A percentile compares a stretch with the other conserved stretches of the same genome.
phyloP scores from a whole-genome alignment of 2,888 invertebrate species.

The Sarcophaga carnaria region DNA sequence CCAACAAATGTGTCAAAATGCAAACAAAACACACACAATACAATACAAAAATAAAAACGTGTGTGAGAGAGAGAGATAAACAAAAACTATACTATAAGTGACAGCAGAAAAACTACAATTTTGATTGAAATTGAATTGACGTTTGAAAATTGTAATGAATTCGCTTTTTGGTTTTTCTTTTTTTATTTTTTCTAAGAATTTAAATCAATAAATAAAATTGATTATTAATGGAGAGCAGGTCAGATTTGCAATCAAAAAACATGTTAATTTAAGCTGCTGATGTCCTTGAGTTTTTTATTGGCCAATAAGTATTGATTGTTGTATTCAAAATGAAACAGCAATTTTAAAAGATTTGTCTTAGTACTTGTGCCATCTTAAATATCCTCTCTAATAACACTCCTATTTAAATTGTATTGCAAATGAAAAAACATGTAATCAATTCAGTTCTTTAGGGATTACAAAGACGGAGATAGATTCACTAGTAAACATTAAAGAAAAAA shows the following conservation, averaged over 20 bases:
- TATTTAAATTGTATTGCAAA: too few relatives aligned
- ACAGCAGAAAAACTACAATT: background rate
- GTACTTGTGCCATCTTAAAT: too few relatives aligned
- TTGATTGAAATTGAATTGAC: conserved; percentile 33
- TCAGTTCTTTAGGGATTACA: too few relatives aligned
- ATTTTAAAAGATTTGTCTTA: too few relatives aligned
- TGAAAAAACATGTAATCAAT: too few relatives aligned
- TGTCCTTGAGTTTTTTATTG: conserved; percentile 25
- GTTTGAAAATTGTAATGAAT: conserved; percentile 8
- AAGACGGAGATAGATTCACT: too few relatives aligned
- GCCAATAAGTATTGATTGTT: too few relatives aligned
- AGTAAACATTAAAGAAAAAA: too few relatives aligned
- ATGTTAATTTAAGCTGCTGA: background rate
- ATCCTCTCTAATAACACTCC: too few relatives aligned
- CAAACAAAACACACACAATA: background rate
- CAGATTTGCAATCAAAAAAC: background rate
- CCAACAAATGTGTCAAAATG: conserved; percentile 55
- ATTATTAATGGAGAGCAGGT: background rate
- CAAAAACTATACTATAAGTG: conserved; percentile 28
- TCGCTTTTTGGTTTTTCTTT: background rate
- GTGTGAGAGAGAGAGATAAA: conserved; percentile 29
- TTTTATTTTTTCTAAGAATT: background rate
- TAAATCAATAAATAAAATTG: conserved; percentile 2
- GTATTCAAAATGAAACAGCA: too few relatives aligned
- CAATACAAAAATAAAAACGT: background rate